Evolutionary conservation across 2,113 vertebrate species (phyloP), one percentile per base, ranked within the genome.

Genomic region (Mesocricetus auratus): DNA sequence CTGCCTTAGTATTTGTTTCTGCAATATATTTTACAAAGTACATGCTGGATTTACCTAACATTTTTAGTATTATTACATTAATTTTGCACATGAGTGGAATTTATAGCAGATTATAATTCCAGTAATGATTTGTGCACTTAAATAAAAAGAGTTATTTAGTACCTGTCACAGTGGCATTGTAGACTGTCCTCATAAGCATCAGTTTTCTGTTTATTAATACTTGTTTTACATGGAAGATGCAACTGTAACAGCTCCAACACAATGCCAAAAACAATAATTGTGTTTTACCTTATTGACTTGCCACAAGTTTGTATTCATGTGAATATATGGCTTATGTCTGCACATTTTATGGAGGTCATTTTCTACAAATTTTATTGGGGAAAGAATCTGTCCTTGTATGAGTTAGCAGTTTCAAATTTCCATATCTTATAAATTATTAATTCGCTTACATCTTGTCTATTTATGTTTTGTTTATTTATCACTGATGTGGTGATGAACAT

Each of bases 381-480:
- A 45, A 95, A 86, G 8, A 58, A 19, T 86, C 53, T 24, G 4
- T 36, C 69, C 89, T 92, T 60, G 71, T 60, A 82, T 89, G 78
- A 95, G 29, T 85, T 91, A 69, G 19, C 86, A 90, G 56, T 92
- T 96, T 97, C 39, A 71, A 26, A 69, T 87, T 85, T 94, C 45
- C 13, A 68, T 5, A n/a, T 16, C 45, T 91, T 62, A 87, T 95
- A 89, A 86, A 95, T 96, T 68, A 93, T 94, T 91, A 74, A 94
- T 79, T 66, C 12, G 17, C 1, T 66, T 5, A 87, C 24, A 36
- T 75, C 77, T 69, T 85, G 58, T 58, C 82, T 91, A 93, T 77
- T 94, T 82, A 47, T 78, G 79, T 78, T 86, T 81, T 94, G 79
- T 92, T 90, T 94, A 81, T 96, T 94, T 95, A 82, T 89, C 73